Evolutionary conservation across 2,113 vertebrate species (phyloP), one percentile per base, ranked within the genome.

Genomic region (Callipepla squamata): DNA sequence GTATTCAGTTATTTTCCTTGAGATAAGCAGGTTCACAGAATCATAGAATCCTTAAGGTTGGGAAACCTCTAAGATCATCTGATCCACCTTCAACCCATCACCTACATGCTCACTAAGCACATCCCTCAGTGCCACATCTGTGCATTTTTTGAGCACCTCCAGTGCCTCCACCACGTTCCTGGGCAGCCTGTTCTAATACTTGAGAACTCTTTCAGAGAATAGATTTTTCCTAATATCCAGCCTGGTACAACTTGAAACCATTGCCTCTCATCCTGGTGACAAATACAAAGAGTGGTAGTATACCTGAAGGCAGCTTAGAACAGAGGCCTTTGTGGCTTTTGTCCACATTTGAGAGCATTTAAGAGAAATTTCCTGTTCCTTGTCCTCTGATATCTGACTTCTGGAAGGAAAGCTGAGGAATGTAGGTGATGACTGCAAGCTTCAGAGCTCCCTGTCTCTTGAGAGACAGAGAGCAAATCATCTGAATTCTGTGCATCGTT

Each of bases 401-500:
- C 32, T 21, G 34, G 73, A 80, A 87, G 15, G 42, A 44, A 87
- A 44, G 28, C 32, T 40, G 73, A 34, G 42, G 42, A 61, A 44
- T 7, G 9, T 16, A 70, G 55, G 65, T 91, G 79, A 85, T 72
- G 34, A 26, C 66, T 89, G 38, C 23, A 73, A 76, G 47, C 53
- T 93, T 87, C 82, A 92, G 80, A 95, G 48, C 72, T 92, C 38
- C 61, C 12, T 2, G 2, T 79, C 45, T 88, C 7, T 25, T 58
- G 80, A 91, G 94, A 94, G 48, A 57, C 5, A 28, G 74, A 79
- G 63, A 80, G 82, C 32, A 91, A 93, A 87, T 75, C 53, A 69
- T 74, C 84, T 11, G 69, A 96, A 93, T 85, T 74, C 74, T 79
- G 55, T 45, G 26, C 86, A 61, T 90, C 22, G 5, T 88, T 88